Base-by-base conservation (phyloP, 2,888 invertebrate species). In the Plebejus melissa region DNA sequence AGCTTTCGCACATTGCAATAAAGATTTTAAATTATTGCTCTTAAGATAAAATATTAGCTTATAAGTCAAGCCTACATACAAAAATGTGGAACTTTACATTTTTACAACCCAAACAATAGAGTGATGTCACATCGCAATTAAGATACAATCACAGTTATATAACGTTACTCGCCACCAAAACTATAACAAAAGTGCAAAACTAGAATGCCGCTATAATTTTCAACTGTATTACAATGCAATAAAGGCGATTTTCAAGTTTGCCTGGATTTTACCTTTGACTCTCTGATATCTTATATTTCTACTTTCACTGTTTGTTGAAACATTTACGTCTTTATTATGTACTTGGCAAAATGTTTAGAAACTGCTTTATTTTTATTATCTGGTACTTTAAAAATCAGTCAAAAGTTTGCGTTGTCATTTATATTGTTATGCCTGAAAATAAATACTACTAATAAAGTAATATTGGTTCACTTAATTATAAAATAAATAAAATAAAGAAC, bases 71-170 rank as follows among this genome's bases (percentile, higher is more conserved):
- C 28, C 60, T 28, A 28, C 28, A 60, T 60, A 65, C 32, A 65
- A 13, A 60, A 5, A 65, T 36, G 5, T 65, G 5, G 5, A 65
- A 36, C 16, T 65, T 0, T 36, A 65, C 60, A 36, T 22, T 16
- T 65, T 65, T 32, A 65, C 32, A 65, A 36, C 65, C 65, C 32
- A 36, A 65, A 65, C 16, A 32, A 32, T 65, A 28, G 28, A 65
- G 36, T 65, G 32, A 65, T 32, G 65, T 32, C 32, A 65, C 65
- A 36, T 65, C 13, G 50, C 28, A 41, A 50, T 54, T 16, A 32
- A 50, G 50, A 72, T 72, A 54, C 7, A 28, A 72, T 71, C 28
- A 54, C 54, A 72, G n/a, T 72, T 72, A 72, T 16, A 72, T 72
- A 50, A 54, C 16, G 50, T 50, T 11, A 50, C 32, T 54, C 50